Conservation (phyloP, 2,888 invertebrate genomes). For the Adineta ricciae region DNA sequence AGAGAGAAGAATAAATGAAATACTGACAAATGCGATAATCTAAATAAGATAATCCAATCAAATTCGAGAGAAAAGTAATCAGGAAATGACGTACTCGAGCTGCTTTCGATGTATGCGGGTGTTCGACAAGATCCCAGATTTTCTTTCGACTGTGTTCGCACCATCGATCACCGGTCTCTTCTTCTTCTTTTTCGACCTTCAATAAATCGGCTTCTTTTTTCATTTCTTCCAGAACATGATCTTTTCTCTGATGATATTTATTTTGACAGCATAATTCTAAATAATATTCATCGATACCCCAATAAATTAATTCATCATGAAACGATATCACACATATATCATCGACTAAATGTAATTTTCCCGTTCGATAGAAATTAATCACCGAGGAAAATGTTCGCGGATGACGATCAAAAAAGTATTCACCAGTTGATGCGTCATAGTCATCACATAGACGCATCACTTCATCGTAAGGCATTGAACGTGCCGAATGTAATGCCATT, state of each 20-base stretch:
- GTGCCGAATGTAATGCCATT: constrained; percentile 39
- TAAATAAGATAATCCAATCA: constrained; percentile 34
- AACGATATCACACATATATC: constrained; percentile 97
- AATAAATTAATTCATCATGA: constrained; percentile 97
- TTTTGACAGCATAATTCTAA: constrained; percentile 95
- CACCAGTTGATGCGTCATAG: constrained; percentile 89
- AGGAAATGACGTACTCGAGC: constrained; percentile 75
- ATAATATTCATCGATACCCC: constrained; percentile 89
- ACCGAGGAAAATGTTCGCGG: constrained; percentile 97
- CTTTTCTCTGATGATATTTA: constrained; percentile 92
- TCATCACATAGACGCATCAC: constrained; percentile 91
- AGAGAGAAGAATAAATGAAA: constrained; percentile 97
- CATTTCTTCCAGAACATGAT: constrained; percentile 96
- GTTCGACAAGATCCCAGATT: constrained; percentile 92
- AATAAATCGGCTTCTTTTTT: constrained; percentile 91
- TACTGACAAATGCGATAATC: constrained; percentile 85
- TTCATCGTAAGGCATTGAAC: constrained; percentile 31
- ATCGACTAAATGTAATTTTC: constrained; percentile 93
- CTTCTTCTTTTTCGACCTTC: constrained; percentile 73
- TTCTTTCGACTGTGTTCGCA: constrained; percentile 90
- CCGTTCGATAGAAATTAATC: constrained; percentile 94
- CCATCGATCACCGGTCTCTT: constrained; percentile 79
- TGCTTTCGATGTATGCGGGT: constrained; percentile 88
- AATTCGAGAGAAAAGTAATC: too few relatives aligned
- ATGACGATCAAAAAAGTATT: constrained; percentile 98